phyloP scores from a whole-genome alignment of 2,113 vertebrate species.

The Rhea americana region DNA sequence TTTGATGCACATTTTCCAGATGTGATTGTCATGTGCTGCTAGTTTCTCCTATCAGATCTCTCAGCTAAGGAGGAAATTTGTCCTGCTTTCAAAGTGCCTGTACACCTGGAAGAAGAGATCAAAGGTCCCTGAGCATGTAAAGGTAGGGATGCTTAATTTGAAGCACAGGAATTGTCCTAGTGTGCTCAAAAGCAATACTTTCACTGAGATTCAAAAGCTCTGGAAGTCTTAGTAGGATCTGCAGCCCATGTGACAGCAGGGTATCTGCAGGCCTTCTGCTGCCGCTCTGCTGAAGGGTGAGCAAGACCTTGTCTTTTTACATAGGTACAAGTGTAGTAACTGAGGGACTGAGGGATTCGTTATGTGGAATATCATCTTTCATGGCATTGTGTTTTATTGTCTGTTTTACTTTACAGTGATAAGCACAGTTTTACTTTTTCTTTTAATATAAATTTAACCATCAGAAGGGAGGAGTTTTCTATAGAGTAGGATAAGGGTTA shows the following conservation, averaged over 20 bases:
- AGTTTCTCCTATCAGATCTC: not conserved
- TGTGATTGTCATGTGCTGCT: not conserved
- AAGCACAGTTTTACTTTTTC: not conserved
- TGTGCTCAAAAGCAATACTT: not conserved
- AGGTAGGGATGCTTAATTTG: not conserved
- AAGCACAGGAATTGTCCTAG: not conserved
- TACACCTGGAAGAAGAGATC: not conserved
- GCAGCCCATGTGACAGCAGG: not conserved
- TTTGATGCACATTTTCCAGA: not conserved
- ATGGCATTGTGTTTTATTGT: not conserved
- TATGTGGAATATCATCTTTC: not conserved
- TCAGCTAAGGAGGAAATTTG: not conserved
- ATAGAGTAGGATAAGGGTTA: not conserved
- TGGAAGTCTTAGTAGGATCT: accelerated
- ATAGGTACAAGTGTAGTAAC: not conserved
- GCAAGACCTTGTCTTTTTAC: not conserved
- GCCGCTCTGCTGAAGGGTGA: accelerated
- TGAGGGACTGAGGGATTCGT: not conserved
- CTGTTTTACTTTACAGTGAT: not conserved
- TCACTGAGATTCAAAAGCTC: not conserved
- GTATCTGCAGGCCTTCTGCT: not conserved
- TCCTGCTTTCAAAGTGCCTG: not conserved
- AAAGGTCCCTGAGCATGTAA: not conserved
- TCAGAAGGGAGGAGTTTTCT: not conserved
- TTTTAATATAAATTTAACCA: not conserved